Evolutionary conservation across 2,888 invertebrate genomes (phyloP).

Genomic region (Andrena bicolor): DNA sequence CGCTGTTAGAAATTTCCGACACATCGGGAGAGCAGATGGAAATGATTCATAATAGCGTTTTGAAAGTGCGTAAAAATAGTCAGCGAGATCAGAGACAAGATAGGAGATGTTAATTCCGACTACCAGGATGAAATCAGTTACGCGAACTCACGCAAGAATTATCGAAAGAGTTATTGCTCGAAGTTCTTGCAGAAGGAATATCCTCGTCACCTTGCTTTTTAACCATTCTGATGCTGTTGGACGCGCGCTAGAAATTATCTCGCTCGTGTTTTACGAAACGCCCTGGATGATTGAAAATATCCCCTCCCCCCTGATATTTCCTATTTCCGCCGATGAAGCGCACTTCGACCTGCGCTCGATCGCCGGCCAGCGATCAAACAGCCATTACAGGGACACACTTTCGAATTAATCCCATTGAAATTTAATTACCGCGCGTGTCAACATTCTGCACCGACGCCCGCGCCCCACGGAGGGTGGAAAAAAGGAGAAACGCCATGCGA

Average conservation of each 20-base stretch:
- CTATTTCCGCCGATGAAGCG: not conserved
- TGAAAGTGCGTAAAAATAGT: not conserved
- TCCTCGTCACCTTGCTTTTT: not conserved
- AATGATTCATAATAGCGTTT: not conserved
- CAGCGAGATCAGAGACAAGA: not conserved
- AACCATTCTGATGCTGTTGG: not conserved
- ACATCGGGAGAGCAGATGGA: not conserved
- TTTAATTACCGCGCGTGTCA: slow-evolving; percentile 67
- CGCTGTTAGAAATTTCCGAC: not conserved
- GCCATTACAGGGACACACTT: slow-evolving; percentile 47
- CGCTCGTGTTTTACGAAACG: not conserved
- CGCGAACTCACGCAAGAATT: not conserved
- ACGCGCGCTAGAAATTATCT: not conserved
- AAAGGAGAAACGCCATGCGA: slow-evolving; percentile 64
- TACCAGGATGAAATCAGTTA: not conserved
- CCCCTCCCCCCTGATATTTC: not conserved
- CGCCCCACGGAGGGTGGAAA: slow-evolving; percentile 14
- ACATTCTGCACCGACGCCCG: slow-evolving; percentile 26
- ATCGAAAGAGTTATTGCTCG: not conserved
- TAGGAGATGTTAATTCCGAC: not conserved
- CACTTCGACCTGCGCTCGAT: slow-evolving; percentile 18
- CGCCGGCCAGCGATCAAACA: slow-evolving; percentile 32
- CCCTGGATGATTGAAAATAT: not conserved
- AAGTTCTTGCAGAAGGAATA: not conserved
- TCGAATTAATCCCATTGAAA: slow-evolving; percentile 63